phyloP scores from a whole-genome alignment of 2,113 vertebrate species.

The Heliornis fulica region DNA sequence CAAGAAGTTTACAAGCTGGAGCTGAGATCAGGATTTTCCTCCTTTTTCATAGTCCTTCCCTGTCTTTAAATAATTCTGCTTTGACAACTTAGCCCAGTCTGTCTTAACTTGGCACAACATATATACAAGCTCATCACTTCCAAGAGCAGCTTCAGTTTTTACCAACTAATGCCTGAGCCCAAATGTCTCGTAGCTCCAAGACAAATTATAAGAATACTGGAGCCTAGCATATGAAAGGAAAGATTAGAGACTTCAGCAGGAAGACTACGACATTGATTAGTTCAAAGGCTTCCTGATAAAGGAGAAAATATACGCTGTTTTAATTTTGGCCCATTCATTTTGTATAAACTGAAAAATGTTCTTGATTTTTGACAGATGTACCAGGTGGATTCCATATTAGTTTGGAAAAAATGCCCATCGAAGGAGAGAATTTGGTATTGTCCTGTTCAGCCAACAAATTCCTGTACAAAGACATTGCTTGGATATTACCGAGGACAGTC shows the following conservation, averaged over 20 bases:
- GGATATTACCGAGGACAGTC: constrained; percentile 77
- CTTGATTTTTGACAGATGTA: constrained; percentile 80
- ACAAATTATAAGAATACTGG: not conserved
- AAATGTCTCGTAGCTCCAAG: not conserved
- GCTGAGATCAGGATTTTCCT: not conserved
- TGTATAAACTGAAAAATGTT: constrained; percentile 10
- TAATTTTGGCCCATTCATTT: not conserved
- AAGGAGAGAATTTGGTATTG: constrained; percentile 86
- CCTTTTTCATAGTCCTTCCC: not conserved
- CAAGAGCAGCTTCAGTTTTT: not conserved
- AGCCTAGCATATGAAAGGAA: not conserved
- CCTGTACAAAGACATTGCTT: constrained; percentile 85
- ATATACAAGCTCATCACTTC: not conserved
- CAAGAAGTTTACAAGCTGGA: not conserved
- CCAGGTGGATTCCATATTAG: constrained; percentile 84
- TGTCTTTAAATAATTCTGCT: constrained; percentile 11
- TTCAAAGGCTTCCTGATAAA: constrained; percentile 18
- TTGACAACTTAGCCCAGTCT: not conserved
- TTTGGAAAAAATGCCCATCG: constrained; percentile 80
- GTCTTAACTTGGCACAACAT: not conserved
- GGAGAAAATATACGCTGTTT: not conserved
- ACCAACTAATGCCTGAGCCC: not conserved
- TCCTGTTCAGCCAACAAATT: constrained; percentile 89
- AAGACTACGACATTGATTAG: not conserved
- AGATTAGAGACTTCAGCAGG: not conserved